A percentile compares a stretch with the other conserved stretches of the same genome.
Evolutionary conservation across 2,888 invertebrate genomes (phyloP).

Genomic region (Chrysolina oricalcia): DNA sequence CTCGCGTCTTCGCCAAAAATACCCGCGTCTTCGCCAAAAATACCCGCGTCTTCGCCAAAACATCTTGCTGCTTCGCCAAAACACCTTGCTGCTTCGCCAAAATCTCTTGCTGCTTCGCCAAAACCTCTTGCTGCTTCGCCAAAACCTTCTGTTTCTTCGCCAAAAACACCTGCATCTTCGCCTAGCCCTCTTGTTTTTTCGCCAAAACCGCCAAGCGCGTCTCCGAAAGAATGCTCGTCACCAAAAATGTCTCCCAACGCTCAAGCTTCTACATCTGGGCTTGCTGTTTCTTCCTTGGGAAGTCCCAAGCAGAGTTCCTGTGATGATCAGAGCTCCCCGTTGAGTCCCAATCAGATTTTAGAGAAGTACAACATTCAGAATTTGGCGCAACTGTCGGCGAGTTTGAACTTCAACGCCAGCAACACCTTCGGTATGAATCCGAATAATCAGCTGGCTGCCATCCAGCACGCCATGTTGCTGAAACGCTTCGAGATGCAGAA

Average conservation of each 20-base stretch:
- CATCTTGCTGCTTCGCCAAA: constrained; percentile 24
- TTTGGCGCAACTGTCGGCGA: constrained; percentile 69
- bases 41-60: constrained; percentile 35
- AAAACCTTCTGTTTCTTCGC: constrained; percentile 7
- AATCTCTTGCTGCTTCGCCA: constrained; percentile 19
- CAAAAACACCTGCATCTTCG: constrained; percentile 4
- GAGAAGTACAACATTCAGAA: constrained; percentile 71
- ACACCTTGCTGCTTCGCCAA: constrained; percentile 28
- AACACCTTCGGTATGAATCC: constrained; percentile 54
- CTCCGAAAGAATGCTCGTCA: constrained; percentile 26
- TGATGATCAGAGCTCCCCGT: constrained; percentile 43
- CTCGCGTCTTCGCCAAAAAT: too few relatives aligned
- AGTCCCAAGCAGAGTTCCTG: constrained; percentile 42
- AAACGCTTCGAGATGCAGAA: constrained; percentile 70
- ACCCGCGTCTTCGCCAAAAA: constrained; percentile 5
- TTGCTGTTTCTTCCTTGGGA: constrained; percentile 34
- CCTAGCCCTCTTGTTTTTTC: constrained; percentile 1
- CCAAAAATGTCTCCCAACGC: constrained; percentile 27
- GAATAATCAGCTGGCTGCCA: constrained; percentile 62
- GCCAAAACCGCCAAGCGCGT: constrained; percentile 15
- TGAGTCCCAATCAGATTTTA: constrained; percentile 67
- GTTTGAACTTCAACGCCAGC: constrained; percentile 66
- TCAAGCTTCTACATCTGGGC: constrained; percentile 23
- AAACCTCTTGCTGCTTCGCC: constrained; percentile 21
- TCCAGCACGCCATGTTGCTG: constrained; percentile 69